Percentiles rank a stretch among this genome's conserved stretches.
phyloP scores from a whole-genome alignment of 2,113 vertebrate species.

The Azemiops feae region DNA sequence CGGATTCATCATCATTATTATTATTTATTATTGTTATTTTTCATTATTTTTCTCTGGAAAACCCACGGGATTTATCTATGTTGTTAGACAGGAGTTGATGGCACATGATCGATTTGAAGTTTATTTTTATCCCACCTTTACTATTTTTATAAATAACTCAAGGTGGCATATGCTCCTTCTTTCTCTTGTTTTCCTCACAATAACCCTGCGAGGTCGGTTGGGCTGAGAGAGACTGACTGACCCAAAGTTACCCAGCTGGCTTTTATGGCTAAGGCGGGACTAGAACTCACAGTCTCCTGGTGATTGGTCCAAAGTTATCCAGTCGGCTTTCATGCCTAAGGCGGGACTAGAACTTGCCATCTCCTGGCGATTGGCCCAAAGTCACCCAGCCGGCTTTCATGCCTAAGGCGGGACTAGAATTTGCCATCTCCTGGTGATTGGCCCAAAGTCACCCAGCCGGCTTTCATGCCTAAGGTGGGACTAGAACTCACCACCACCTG shows the following conservation, averaged over 20 bases:
- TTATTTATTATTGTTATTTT: background rate
- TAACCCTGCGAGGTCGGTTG: background rate
- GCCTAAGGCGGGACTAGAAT: too few species aligned
- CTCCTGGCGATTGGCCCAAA: too few species aligned
- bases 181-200: background rate
- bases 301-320: too few species aligned
- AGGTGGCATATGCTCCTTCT: background rate
- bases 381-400: too few species aligned
- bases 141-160: background rate
- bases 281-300: too few species aligned
- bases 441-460: too few species aligned
- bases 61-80: background rate
- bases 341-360: too few species aligned
- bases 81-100: background rate
- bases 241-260: background rate
- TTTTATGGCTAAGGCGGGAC: background rate
- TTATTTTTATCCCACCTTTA: background rate
- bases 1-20: background rate
- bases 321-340: too few species aligned
- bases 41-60: background rate
- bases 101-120: background rate
- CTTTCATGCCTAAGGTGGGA: too few species aligned
- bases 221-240: background rate
- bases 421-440: fast-evolving
- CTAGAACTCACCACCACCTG: background rate